phyloP scores from a whole-genome alignment of 2,797 vertebrate species.

The Melanogrammus aeglefinus region DNA sequence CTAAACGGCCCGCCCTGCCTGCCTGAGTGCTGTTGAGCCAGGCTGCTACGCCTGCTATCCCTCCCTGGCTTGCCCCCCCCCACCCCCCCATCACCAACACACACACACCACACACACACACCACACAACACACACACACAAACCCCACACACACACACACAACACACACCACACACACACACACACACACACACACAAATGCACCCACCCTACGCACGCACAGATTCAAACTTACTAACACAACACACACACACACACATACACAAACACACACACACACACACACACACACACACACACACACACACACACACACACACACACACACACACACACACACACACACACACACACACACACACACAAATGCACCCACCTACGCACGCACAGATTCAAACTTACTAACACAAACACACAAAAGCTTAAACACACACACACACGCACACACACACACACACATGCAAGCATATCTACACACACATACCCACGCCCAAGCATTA shows the following conservation, averaged over 20 bases:
- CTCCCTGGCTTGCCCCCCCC: background rate
- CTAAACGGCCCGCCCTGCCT: constrained; percentile 11
- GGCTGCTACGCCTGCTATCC: background rate
- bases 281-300: constrained; percentile 6
- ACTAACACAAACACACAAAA: background rate
- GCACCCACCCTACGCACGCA: constrained; percentile 10
- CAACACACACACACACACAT: background rate
- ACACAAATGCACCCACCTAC: constrained; percentile 4
- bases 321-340: background rate
- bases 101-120: background rate
- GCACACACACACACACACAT: constrained; percentile 4
- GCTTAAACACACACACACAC: background rate
- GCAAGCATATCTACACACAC: constrained; percentile 9
- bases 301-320: constrained; percentile 2
- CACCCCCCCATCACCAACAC: too few relatives aligned
- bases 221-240: background rate
- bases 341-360: background rate
- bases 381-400: constrained; percentile 3
- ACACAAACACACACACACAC: background rate
- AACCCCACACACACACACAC: constrained; percentile 1
- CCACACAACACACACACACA: background rate
- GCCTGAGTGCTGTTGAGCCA: background rate
- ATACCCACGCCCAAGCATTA: background rate
- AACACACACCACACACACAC: background rate
- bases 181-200: constrained; percentile 5